Base-by-base conservation (phyloP, 2,888 invertebrate species). In the Yponomeuta cagnagella region DNA sequence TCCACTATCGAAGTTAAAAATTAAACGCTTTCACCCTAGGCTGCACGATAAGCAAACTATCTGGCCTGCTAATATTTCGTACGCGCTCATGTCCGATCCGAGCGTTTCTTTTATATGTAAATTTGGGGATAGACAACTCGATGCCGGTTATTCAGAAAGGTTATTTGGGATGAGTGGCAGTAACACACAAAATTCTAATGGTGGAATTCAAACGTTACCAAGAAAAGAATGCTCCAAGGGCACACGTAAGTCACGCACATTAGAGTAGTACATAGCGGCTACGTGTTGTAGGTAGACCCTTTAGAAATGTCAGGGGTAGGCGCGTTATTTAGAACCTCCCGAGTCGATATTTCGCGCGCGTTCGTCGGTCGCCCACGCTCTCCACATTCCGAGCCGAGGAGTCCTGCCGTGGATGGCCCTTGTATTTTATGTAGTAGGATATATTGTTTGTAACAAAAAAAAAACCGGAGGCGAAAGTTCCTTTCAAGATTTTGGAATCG, bases 91-190 rank as follows among this genome's bases (percentile, higher is more conserved):
- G 52, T 15, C 52, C 48, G 31, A 12, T 15, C 52, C 48, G 31
- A 12, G 31, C 79, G 76, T 76, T 76, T 76, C 80, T 81, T 86
- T 88, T 87, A 86, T 89, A 83, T 89, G 87, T 84, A 85, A 88
- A 87, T 88, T 30, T 67, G 67, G 10, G 52, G 52, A 58, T 12
- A 58, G 52, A 58, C 15, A 43, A 43, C 52, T 58, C 5, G 15
- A 58, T 58, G 12, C 10, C 5, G 15, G 52, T 2, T 58, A 58
- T 58, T 58, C 52, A 58, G 15, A 58, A 15, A 15, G 15, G 15
- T 15, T 58, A 58, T 15, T 12, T 58, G 52, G 52, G 52, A 58
- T 58, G 52, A 58, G 52, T 58, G 52, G 52, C 52, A 58, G 12
- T 58, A 12, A 15, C 52, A 58, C 0, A 15, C 52, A 15, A 58